Conservation (phyloP, 2,888 invertebrate genomes). For the Serripes groenlandicus region DNA sequence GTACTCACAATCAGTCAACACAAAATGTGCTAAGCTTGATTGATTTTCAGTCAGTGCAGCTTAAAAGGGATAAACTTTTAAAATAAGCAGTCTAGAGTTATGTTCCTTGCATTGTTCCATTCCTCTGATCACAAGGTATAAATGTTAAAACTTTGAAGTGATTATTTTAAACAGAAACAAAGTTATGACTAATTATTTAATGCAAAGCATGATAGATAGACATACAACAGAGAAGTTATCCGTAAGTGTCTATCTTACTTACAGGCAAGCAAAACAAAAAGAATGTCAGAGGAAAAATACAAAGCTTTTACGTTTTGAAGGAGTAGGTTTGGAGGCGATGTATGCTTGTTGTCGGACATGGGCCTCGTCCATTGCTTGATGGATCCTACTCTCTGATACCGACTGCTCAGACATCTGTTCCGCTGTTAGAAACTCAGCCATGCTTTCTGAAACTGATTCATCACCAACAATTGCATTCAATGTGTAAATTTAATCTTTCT, state of each 20-base stretch:
- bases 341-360: constrained; percentile 74
- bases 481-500: too few species aligned
- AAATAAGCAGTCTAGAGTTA: too few species aligned
- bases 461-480: too few species aligned
- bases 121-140: too few species aligned
- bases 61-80: too few species aligned
- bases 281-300: background rate
- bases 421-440: constrained; percentile 83
- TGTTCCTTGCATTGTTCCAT: too few species aligned
- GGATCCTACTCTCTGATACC: constrained; percentile 80
- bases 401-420: constrained; percentile 78
- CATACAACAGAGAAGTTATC: background rate
- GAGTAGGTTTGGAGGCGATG: constrained; percentile 64
- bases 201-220: background rate
- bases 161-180: background rate
- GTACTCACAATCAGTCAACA: too few species aligned
- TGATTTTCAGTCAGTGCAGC: too few species aligned
- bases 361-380: constrained; percentile 79
- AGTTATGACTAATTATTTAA: background rate
- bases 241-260: background rate
- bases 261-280: too few species aligned
- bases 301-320: constrained; percentile 68
- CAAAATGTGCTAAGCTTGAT: too few species aligned
- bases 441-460: constrained; percentile 81
- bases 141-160: background rate